Percentiles rank a stretch among this genome's conserved stretches.
These are phyloP conservation scores for Lasioglossum leucozonium DNA, from an alignment of 2,888 invertebrate species.

Conservation along the genomic window DNA sequence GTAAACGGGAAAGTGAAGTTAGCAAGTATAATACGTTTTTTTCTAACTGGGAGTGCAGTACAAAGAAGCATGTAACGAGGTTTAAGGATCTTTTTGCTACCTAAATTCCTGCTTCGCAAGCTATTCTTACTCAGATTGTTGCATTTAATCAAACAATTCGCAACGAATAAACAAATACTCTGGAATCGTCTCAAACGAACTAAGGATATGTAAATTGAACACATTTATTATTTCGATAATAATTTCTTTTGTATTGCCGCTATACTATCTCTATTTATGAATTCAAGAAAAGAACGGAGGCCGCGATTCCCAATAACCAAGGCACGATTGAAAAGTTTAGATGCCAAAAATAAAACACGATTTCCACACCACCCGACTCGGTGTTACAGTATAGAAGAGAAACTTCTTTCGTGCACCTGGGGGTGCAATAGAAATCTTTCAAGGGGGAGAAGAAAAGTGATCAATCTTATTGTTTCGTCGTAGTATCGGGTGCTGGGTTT, in stretches of 20 bases:
- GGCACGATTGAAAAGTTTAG: not conserved
- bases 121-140: not conserved
- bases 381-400: not conserved
- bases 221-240: not conserved
- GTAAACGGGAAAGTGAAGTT: not conserved
- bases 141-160: not conserved
- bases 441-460: not conserved
- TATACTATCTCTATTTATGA: not conserved
- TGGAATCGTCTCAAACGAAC: not conserved
- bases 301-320: not conserved
- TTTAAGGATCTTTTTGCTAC: not conserved
- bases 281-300: not conserved
- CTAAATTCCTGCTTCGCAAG: not conserved
- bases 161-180: not conserved
- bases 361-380: not conserved
- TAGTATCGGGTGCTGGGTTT: not conserved
- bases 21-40: not conserved
- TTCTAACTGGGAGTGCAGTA: too few relatives aligned
- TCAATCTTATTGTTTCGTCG: conserved; percentile 11
- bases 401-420: not conserved
- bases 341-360: not conserved
- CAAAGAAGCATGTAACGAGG: not conserved
- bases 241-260: not conserved
- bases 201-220: too few relatives aligned
- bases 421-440: conserved; percentile 4